Conservation (phyloP, 2,888 invertebrate genomes). For the Microctonus brassicae region DNA sequence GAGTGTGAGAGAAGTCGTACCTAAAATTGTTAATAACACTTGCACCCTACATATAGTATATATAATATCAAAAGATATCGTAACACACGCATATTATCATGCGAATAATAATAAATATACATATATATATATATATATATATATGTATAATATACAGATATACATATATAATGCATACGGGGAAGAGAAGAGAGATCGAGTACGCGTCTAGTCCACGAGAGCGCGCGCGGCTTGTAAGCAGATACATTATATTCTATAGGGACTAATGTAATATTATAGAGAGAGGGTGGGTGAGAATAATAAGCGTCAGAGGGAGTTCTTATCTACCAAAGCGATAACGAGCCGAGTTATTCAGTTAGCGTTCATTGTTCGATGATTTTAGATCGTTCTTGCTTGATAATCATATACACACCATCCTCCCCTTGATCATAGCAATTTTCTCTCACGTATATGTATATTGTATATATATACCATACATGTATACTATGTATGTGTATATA, state of each 20-base stretch:
- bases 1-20: slow-evolving; percentile 30
- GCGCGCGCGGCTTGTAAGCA: slow-evolving; percentile 53
- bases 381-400: slow-evolving; percentile 55
- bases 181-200: slow-evolving; percentile 40
- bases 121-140: slow-evolving; percentile 1
- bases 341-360: slow-evolving; percentile 67
- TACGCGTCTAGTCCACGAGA: slow-evolving; percentile 32
- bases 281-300: slow-evolving; percentile 43
- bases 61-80: slow-evolving; percentile 48
- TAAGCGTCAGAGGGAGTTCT: slow-evolving; percentile 45
- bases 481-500: too few species aligned
- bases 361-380: slow-evolving; percentile 66
- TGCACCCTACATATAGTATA: slow-evolving; percentile 50
- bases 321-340: slow-evolving; percentile 59
- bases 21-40: slow-evolving; percentile 67
- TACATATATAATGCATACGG: too few species aligned
- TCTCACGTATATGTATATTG: too few species aligned
- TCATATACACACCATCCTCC: slow-evolving; percentile 53
- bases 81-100: slow-evolving; percentile 64
- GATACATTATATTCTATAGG: slow-evolving; percentile 66
- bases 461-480: too few species aligned
- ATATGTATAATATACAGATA: too few species aligned
- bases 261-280: slow-evolving; percentile 64
- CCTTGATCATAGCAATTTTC: slow-evolving; percentile 39
- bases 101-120: slow-evolving; percentile 60